These are phyloP conservation scores for Ceratosolen fusciceps DNA, from an alignment of 1,140 invertebrate genomes.

Conservation along the genomic window DNA sequence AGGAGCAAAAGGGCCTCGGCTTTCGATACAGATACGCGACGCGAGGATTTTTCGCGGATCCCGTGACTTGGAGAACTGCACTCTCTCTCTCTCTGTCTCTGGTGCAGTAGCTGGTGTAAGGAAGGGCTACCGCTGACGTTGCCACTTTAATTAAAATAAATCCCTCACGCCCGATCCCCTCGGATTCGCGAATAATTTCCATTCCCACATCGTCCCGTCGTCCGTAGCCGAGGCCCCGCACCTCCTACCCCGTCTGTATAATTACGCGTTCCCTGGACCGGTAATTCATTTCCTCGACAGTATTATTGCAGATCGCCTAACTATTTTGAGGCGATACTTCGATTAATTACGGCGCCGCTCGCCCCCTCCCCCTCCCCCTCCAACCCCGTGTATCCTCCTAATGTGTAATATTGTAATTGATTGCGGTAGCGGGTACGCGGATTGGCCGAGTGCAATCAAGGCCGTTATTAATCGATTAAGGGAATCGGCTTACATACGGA, in stretches of 20 bases:
- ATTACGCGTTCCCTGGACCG: background rate
- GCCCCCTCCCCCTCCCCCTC: no score
- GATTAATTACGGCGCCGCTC: background rate
- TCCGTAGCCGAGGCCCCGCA: no score
- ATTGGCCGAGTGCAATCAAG: no score
- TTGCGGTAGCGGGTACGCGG: background rate
- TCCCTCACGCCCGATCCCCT: background rate
- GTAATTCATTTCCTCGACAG: background rate
- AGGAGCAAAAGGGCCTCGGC: no score
- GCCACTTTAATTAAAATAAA: background rate
- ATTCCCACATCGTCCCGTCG: no score
- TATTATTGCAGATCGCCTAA: background rate
- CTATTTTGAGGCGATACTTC: background rate
- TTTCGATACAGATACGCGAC: no score
- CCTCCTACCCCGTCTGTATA: background rate
- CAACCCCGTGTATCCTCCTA: background rate
- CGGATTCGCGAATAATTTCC: conserved; percentile 4
- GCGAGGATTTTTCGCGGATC: no score
- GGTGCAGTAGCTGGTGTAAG: no score
- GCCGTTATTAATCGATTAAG: background rate
- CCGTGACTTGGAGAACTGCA: no score
- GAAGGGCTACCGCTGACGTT: no score
- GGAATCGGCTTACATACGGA: no score
- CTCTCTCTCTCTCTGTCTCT: no score
- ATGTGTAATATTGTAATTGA: background rate